Percentiles rank a stretch among this genome's conserved stretches.
These are phyloP conservation scores for Seriola aureovittata DNA, from an alignment of 2,113 vertebrate genomes.

Conservation along the genomic window DNA sequence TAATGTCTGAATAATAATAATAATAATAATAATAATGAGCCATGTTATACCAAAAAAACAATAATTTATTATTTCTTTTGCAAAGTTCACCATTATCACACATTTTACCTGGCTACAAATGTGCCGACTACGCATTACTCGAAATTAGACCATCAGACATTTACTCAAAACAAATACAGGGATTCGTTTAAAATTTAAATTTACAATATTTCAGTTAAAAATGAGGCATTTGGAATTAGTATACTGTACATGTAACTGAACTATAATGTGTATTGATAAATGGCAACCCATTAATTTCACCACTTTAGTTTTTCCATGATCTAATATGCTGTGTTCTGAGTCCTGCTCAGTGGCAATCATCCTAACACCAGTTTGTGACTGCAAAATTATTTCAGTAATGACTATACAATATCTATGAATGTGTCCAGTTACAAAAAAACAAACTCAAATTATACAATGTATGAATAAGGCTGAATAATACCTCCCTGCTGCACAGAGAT, in stretches of 20 bases:
- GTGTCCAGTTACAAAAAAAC: conserved; percentile 38
- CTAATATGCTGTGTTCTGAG: conserved; percentile 73
- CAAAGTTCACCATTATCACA: conserved; percentile 92
- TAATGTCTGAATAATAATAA: neutral
- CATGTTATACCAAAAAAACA: conserved; percentile 81
- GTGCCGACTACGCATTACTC: conserved; percentile 90
- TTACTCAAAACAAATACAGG: conserved; percentile 91
- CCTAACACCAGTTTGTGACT: conserved; percentile 57
- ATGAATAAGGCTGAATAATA: conserved; percentile 64
- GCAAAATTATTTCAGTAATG: conserved; percentile 37
- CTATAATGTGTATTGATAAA: conserved; percentile 50
- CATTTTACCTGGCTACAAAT: conserved; percentile 91
- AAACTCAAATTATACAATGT: conserved; percentile 44
- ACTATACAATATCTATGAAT: conserved; percentile 45
- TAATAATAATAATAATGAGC: neutral
- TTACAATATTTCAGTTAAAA: conserved; percentile 87
- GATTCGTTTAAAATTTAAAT: conserved; percentile 86
- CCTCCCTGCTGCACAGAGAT: conserved; percentile 45
- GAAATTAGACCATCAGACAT: conserved; percentile 90
- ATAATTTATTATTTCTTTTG: conserved; percentile 94
- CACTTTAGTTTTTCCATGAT: conserved; percentile 27
- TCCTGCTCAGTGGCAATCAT: conserved; percentile 78
- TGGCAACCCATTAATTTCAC: conserved; percentile 39
- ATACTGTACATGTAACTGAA: conserved; percentile 70
- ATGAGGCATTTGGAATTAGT: conserved; percentile 77